phyloP scores from a whole-genome alignment of 1,140 invertebrate genomes.

The Drosophila tropicalis region DNA sequence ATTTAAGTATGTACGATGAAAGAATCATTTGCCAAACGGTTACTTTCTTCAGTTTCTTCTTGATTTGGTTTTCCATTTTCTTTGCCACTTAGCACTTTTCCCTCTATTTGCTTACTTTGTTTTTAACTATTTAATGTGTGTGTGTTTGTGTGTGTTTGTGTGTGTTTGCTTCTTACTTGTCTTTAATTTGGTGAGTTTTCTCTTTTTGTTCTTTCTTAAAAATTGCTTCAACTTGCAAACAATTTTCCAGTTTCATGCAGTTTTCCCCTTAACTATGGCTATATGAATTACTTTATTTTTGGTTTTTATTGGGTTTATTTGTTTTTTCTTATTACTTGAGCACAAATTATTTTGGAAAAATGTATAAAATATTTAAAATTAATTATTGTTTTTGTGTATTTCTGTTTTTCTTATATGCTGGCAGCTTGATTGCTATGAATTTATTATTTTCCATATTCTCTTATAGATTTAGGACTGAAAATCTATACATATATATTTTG shows the following conservation, averaged over 20 bases:
- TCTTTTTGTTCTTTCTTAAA: constrained; percentile 48
- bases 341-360: constrained; percentile 57
- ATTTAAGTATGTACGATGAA: constrained; percentile 49
- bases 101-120: constrained; percentile 42
- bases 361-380: constrained; percentile 78
- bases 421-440: constrained; percentile 72
- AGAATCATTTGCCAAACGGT: constrained; percentile 65
- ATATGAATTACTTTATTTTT: constrained; percentile 37
- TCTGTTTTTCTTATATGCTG: constrained; percentile 49
- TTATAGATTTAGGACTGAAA: constrained; percentile 66
- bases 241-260: constrained; percentile 55
- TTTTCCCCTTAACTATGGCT: constrained; percentile 59
- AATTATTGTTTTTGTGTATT: constrained; percentile 78
- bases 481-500: constrained; percentile 30
- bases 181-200: constrained; percentile 31
- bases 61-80: constrained; percentile 16
- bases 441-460: constrained; percentile 44
- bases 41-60: neutral
- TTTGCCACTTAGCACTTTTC: constrained; percentile 49
- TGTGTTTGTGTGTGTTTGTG: neutral
- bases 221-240: constrained; percentile 69
- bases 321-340: constrained; percentile 43
- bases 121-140: constrained; percentile 60
- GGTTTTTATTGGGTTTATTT: constrained; percentile 10
- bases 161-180: neutral